phyloP scores from a whole-genome alignment of 2,113 vertebrate species.

The Toxotes chatareus region DNA sequence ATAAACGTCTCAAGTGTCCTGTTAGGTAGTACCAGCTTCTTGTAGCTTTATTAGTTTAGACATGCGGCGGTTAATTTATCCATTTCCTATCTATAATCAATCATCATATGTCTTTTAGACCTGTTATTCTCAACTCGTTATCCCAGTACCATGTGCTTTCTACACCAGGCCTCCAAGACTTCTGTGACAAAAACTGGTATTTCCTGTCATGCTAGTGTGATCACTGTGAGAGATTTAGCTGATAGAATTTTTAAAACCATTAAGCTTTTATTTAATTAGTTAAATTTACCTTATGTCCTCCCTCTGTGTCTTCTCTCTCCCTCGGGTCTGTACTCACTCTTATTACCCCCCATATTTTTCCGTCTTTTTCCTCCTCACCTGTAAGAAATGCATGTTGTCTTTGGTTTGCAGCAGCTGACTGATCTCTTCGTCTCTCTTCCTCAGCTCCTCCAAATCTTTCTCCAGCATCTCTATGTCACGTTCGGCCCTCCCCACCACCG shows the following conservation, averaged over 20 bases:
- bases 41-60: too few species aligned
- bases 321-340: too few species aligned
- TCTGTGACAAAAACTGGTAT: too few species aligned
- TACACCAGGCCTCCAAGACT: too few species aligned
- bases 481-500: conserved; percentile 61
- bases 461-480: conserved; percentile 67
- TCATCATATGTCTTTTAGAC: not conserved
- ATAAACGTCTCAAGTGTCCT: not conserved
- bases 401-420: conserved; percentile 61
- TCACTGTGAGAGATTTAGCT: too few species aligned
- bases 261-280: too few species aligned
- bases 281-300: not conserved
- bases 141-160: too few species aligned
- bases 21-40: not conserved
- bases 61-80: not conserved
- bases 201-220: too few species aligned
- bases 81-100: not conserved
- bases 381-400: conserved; percentile 70
- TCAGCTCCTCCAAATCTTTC: conserved; percentile 76
- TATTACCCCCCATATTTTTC: not conserved
- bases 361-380: conserved; percentile 51
- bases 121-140: too few species aligned
- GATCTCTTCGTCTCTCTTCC: conserved; percentile 74
- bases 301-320: not conserved
- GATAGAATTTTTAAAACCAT: too few species aligned